A percentile compares a stretch with the other conserved stretches of the same genome.
Evolutionary conservation across 2,113 vertebrate species (phyloP).

Genomic region (Zapus hudsonius): DNA sequence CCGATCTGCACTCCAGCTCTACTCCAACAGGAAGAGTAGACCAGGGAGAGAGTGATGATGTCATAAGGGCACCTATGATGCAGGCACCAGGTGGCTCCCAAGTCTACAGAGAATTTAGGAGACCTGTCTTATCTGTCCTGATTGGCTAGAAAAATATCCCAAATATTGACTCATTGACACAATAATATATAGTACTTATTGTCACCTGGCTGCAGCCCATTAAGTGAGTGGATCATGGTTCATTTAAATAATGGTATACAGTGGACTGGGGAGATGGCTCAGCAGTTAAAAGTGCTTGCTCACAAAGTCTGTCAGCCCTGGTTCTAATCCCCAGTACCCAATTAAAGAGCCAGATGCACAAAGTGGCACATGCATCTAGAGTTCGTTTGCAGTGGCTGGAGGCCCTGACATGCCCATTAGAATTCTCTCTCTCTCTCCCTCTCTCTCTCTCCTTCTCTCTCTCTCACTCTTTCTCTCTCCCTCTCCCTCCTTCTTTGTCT

Average conservation of each 20-base stretch:
- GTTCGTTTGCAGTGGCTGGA: too few relatives aligned
- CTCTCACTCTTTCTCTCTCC: too few relatives aligned
- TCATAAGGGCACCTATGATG: conserved; percentile 68
- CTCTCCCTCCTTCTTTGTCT: too few relatives aligned
- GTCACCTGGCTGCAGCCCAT: neutral
- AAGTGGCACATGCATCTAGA: too few relatives aligned
- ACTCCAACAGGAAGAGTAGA: neutral
- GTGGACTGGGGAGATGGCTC: neutral
- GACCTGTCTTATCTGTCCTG: neutral
- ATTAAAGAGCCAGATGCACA: neutral
- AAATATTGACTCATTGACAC: neutral
- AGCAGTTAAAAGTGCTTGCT: neutral
- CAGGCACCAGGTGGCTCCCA: neutral
- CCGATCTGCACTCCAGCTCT: conserved; percentile 24
- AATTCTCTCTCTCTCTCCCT: too few relatives aligned
- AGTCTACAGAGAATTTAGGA: neutral
- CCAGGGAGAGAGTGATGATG: conserved; percentile 2
- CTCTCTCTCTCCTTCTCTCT: too few relatives aligned
- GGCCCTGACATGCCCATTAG: too few relatives aligned
- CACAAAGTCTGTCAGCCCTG: neutral
- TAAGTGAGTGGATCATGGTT: neutral
- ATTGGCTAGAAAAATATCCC: neutral
- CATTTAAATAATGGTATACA: neutral
- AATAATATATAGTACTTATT: neutral
- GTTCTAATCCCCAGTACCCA: neutral